Conservation (phyloP, 2,113 vertebrate genomes). For the Alligator mississippiensis region DNA sequence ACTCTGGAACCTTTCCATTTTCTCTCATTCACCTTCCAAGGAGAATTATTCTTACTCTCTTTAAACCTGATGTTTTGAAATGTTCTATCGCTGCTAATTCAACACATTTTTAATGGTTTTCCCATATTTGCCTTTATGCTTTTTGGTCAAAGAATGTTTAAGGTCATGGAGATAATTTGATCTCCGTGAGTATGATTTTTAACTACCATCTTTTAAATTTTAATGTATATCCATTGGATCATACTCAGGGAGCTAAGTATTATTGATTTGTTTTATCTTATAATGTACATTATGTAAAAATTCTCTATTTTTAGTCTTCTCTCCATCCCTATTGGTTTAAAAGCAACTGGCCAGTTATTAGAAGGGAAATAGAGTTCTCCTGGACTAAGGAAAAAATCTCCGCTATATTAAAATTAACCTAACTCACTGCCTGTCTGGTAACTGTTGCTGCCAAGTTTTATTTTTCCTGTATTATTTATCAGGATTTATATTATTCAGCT, state of each 20-base stretch:
- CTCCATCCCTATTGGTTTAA: constrained; percentile 8
- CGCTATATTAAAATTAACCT: background rate
- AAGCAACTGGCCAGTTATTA: constrained; percentile 21
- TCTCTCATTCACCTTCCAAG: background rate
- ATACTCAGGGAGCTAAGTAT: constrained; percentile 1
- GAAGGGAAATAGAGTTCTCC: background rate
- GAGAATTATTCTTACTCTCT: background rate
- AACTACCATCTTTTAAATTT: constrained; percentile 50
- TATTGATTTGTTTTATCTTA: constrained; percentile 31
- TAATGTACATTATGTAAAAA: background rate
- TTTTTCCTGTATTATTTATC: constrained; percentile 3
- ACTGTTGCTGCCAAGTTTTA: constrained; percentile 11
- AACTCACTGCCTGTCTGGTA: background rate
- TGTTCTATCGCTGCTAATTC: constrained; percentile 18
- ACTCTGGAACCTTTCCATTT: constrained; percentile 25
- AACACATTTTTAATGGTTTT: constrained; percentile 19
- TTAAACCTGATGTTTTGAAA: background rate
- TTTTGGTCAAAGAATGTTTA: constrained; percentile 29
- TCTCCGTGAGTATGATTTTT: constrained; percentile 27
- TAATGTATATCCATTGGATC: background rate
- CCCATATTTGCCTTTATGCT: constrained; percentile 9
- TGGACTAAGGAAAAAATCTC: constrained; percentile 22
- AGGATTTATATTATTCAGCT: background rate
- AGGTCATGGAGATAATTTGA: background rate
- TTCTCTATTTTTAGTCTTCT: background rate